Base-by-base conservation (phyloP, 2,888 invertebrate species). In the Epiblema foenella region DNA sequence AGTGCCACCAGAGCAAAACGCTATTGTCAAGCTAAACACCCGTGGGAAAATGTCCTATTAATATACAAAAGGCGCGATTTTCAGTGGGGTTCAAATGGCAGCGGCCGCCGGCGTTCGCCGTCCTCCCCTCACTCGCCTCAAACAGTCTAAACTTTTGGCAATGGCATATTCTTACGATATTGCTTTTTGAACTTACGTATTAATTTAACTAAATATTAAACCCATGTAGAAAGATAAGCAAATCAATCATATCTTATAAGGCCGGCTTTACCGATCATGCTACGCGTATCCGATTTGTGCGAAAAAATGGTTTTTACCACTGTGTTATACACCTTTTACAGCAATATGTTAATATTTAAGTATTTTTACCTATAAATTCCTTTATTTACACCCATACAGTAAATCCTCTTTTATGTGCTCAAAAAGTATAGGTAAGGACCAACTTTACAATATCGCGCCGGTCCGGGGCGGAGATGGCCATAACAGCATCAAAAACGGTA, bases 61-160 rank as follows among this genome's bases (percentile, higher is more conserved):
- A 46, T 46, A n/a, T 46, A 46, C 46, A 46, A 46, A 12, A 46
- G 46, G 46, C 12, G n/a, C 46, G 46, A 15, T 46, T 17, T 18
- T 20, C 37, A 18, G 11, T 18, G 20, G 39, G 58, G 58, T 39
- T 42, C 39, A 12, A 42, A 15, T 42, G 42, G 24, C 59, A 46
- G 24, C 15, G 59, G 42, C 59, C 42, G 59, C 42, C 37, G 18
- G 9, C 56, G 58, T 18, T 24, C 42, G 59, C 9, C 59, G 42
- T 1, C 11, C 10, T 10, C 42, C n/a, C 39, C 20, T 24, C 59
- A 42, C 58, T 39, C 12, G 20, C 1, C 20, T 24, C 42, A 1
- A 59, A 42, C 59, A 24, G 24, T 46, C 46, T 42, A 42, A 3
- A 24, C 4, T 46, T 46, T 46, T 46, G 46, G 46, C n/a, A 46